phyloP scores from a whole-genome alignment of 2,797 vertebrate species.

The Anguilla pacifica region DNA sequence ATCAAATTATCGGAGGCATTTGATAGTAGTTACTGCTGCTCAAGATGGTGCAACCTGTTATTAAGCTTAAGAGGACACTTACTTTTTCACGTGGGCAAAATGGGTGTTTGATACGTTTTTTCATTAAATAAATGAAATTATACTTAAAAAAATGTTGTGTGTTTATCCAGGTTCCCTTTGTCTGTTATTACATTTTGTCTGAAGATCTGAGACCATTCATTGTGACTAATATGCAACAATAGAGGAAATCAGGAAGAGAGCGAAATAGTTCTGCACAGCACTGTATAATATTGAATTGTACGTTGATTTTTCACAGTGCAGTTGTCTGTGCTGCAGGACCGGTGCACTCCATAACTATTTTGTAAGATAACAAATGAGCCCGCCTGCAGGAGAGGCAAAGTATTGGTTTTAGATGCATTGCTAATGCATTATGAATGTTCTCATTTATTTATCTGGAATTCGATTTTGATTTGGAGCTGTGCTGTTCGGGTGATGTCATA shows the following conservation, averaged over 20 bases:
- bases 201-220: too few species aligned
- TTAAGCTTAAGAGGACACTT: neutral
- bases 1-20: too few species aligned
- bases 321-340: neutral
- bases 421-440: constrained; percentile 9
- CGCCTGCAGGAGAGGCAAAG: neutral
- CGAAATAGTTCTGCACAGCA: neutral
- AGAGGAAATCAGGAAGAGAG: neutral
- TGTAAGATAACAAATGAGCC: neutral
- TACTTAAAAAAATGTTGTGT: too few species aligned
- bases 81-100: too few species aligned
- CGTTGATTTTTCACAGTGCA: neutral
- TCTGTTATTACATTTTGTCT: too few species aligned
- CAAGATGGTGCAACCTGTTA: too few species aligned
- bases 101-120: too few species aligned
- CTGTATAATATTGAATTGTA: neutral
- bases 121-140: too few species aligned
- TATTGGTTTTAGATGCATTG: constrained; percentile 9
- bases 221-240: too few species aligned
- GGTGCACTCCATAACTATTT: neutral
- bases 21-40: too few species aligned
- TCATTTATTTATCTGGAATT: constrained; percentile 7
- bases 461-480: neutral
- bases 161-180: too few species aligned
- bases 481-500: neutral